Conservation (phyloP, 1,140 invertebrate species). For the Habropoda laboriosa region DNA sequence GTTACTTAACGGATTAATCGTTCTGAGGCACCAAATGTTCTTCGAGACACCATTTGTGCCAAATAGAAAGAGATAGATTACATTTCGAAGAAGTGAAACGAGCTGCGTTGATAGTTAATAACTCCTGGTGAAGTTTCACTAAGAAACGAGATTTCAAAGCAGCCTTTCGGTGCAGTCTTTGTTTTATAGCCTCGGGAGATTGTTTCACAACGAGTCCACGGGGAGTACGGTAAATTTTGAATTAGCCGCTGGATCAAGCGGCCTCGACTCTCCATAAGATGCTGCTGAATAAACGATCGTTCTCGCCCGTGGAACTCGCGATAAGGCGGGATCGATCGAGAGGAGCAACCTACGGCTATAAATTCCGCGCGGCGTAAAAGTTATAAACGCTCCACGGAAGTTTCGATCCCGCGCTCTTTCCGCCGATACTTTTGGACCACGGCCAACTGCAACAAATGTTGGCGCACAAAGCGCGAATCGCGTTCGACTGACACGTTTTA, state of each 20-base stretch:
- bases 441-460: not conserved
- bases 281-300: not conserved
- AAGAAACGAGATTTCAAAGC: not conserved
- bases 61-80: too few species aligned
- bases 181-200: not conserved
- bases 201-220: not conserved
- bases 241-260: not conserved
- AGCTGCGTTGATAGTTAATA: too few species aligned
- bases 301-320: not conserved
- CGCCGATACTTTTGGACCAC: not conserved
- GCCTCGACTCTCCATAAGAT: not conserved
- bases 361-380: not conserved
- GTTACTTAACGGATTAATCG: too few species aligned
- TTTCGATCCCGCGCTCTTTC: not conserved
- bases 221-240: not conserved
- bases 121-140: not conserved
- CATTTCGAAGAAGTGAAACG: rapidly evolving
- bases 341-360: not conserved
- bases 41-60: too few species aligned
- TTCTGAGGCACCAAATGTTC: too few species aligned
- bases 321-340: not conserved
- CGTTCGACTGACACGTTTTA: not conserved
- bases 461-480: not conserved
- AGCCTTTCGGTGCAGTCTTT: not conserved
- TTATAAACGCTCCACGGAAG: not conserved